phyloP scores from a whole-genome alignment of 37 sponge, comb jelly and placozoan genomes.

The Haliclona indistincta region DNA sequence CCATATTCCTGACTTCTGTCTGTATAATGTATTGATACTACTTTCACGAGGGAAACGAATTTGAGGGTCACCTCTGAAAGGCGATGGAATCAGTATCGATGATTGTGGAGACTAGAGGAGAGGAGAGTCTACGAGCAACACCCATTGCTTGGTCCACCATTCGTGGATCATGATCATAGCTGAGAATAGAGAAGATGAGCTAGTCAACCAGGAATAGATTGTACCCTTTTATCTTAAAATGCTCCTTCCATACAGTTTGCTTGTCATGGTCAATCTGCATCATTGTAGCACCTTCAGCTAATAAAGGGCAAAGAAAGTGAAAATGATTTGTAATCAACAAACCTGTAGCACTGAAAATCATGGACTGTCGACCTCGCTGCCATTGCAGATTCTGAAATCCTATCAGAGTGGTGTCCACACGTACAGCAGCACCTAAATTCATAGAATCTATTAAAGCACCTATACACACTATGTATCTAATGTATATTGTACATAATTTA shows the following conservation, averaged over 20 bases:
- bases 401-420: slow-evolving; percentile 89
- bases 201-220: too few species aligned
- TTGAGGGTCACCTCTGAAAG: slow-evolving; percentile 59
- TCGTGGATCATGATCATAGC: slow-evolving; percentile 22
- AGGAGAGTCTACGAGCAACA: slow-evolving; percentile 54
- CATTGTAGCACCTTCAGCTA: slow-evolving; percentile 58
- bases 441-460: too few species aligned
- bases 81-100: slow-evolving; percentile 61
- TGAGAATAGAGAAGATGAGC: slow-evolving; percentile 2
- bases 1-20: slow-evolving; percentile 84
- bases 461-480: too few species aligned
- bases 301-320: not conserved
- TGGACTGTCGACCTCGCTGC: slow-evolving; percentile 85
- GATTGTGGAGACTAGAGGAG: slow-evolving; percentile 77
- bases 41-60: too few species aligned
- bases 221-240: slow-evolving; percentile 37
- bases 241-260: slow-evolving; percentile 52
- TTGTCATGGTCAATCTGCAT: slow-evolving; percentile 77
- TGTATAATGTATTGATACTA: slow-evolving; percentile 8
- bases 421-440: slow-evolving; percentile 81
- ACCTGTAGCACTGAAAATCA: slow-evolving; percentile 82
- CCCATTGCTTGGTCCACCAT: slow-evolving; percentile 58
- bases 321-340: not conserved
- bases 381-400: slow-evolving; percentile 87
- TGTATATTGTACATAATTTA: too few species aligned